Evolutionary conservation across 1,140 invertebrate genomes (phyloP), one percentile per base, ranked within the genome.

Genomic region (Bombus pascuorum): DNA sequence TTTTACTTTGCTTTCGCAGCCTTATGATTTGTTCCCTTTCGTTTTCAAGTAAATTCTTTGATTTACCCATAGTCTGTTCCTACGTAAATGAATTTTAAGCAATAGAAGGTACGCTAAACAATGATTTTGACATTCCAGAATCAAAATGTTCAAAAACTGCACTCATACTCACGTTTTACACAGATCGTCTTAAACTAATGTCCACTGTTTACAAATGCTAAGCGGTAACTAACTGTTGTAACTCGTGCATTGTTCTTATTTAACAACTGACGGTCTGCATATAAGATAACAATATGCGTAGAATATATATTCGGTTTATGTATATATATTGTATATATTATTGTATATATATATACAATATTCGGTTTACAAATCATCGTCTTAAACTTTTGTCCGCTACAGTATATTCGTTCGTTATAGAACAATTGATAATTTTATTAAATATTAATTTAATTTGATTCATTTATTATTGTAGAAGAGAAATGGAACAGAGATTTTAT

Each of bases 151-250:
- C 39, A 39, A 39, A 39, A 39, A 39, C 5, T 39, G 37, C 4
- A 4, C 37, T 39, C 4, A 8, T 39, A 39, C 1, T 75, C 47
- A 37, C 22, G 32, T 75, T 57, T 75, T 57, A 75, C 32, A 57
- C 22, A 57, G 32, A 75, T 75, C 73, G 32, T 75, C 10, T 75
- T 53, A 57, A 75, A 75, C 47, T 75, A 53, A 75, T 57, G 47
- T 39, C 32, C 47, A 18, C 15, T 47, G 47, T 47, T 47, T 47
- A 75, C 73, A 37, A 13, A 22, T 75, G 32, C 47, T 37, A 9
- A 75, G 47, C 18, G 32, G 18, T 34, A 74, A 75, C 73, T 37
- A 28, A 75, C 32, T 57, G 73, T 75, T 57, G 47, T 37, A 57
- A 57, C 22, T 37, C 2, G 10, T 57, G 28, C 18, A 57, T 57